Conservation (phyloP, 2,888 invertebrate species). For the Colletes collaris region DNA sequence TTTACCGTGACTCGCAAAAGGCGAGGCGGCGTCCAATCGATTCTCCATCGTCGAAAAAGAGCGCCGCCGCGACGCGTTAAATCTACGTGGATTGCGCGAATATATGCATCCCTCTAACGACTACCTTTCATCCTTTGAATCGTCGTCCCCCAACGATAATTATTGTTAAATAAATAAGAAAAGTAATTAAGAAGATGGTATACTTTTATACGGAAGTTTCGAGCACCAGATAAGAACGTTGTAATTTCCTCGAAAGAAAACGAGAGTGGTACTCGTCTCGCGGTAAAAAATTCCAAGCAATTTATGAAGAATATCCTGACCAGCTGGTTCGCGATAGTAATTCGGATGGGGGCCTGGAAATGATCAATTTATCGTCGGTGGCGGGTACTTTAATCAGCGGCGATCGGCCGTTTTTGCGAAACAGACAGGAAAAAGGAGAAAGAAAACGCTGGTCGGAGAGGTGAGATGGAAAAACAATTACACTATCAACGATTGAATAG, state of each 20-base stretch:
- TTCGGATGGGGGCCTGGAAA: slow-evolving; percentile 24
- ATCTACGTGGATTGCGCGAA: slow-evolving; percentile 36
- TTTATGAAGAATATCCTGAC: slow-evolving; percentile 49
- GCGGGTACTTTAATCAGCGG: slow-evolving; percentile 47
- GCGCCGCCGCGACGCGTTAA: slow-evolving; percentile 38
- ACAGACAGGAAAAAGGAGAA: neutral
- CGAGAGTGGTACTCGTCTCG: slow-evolving; percentile 25
- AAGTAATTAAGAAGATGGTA: too few relatives aligned
- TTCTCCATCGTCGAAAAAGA: slow-evolving; percentile 55
- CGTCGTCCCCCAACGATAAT: neutral
- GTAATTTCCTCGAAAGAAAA: slow-evolving; percentile 14
- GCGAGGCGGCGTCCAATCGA: slow-evolving; percentile 56
- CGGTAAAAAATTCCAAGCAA: slow-evolving; percentile 52
- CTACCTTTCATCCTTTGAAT: neutral
- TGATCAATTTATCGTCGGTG: slow-evolving; percentile 51
- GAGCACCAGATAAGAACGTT: neutral
- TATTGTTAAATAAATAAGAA: too few relatives aligned
- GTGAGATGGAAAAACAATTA: slow-evolving; percentile 56
- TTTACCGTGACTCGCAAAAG: slow-evolving; percentile 53
- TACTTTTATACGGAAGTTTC: too few relatives aligned
- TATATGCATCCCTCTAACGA: slow-evolving; percentile 35
- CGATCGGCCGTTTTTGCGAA: neutral
- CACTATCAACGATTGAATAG: slow-evolving; percentile 42
- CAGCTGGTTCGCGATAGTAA: slow-evolving; percentile 42
- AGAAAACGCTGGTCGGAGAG: neutral